These are phyloP conservation scores for Chymomyza amoena DNA, from an alignment of 2,888 invertebrate species.

Conservation along the genomic window DNA sequence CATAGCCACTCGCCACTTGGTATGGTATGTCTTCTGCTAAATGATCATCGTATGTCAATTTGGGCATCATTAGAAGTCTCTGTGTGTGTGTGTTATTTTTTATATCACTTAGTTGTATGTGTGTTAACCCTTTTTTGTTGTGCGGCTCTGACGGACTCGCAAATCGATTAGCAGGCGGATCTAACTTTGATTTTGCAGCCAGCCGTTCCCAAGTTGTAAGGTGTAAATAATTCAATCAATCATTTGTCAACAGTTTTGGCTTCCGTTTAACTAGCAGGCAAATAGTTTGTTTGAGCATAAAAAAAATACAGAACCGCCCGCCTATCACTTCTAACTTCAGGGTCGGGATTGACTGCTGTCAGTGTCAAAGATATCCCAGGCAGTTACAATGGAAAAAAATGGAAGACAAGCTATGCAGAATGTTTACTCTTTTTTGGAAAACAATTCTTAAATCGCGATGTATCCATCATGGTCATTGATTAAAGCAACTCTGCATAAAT, in stretches of 20 bases:
- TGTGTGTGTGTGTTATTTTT: constrained; percentile 13
- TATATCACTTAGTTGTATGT: neutral
- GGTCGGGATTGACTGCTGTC: constrained; percentile 42
- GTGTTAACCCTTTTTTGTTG: constrained; percentile 60
- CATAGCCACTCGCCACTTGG: constrained; percentile 3
- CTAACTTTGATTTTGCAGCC: constrained; percentile 61
- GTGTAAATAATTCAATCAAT: constrained; percentile 73
- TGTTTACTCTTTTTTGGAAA: no score
- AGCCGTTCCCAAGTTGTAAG: constrained; percentile 53
- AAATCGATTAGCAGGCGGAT: constrained; percentile 73
- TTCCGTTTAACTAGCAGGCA: constrained; percentile 55
- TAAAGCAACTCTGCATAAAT: no score
- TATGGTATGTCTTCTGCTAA: constrained; percentile 55
- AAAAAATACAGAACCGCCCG: no score
- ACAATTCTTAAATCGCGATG: no score
- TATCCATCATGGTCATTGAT: no score
- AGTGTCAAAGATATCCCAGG: constrained; percentile 28
- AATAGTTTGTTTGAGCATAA: neutral
- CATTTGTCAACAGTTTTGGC: constrained; percentile 70
- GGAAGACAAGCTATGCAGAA: no score
- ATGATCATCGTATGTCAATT: constrained; percentile 70
- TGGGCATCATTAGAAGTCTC: constrained; percentile 68
- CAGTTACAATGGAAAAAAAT: neutral
- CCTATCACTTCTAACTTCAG: constrained; percentile 36
- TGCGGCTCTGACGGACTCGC: constrained; percentile 39